phyloP scores from a whole-genome alignment of 2,797 vertebrate genomes.

The Intellagama lesueurii region DNA sequence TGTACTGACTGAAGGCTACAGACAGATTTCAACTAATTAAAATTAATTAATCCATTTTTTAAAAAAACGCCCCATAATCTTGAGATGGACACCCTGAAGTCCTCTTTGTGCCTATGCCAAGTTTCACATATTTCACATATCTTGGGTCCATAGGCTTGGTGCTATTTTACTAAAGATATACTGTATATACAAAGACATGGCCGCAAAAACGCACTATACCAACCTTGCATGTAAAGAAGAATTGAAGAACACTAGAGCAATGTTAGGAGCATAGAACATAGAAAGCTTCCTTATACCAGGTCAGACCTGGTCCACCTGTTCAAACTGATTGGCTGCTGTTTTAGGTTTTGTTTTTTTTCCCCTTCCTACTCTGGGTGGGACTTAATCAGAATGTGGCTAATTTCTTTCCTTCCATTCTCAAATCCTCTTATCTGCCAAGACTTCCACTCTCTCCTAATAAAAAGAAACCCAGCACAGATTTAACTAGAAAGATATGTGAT shows the following conservation, averaged over 20 bases:
- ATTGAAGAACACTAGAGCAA: slow-evolving; percentile 43
- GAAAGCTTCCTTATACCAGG: background rate
- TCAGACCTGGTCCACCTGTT: background rate
- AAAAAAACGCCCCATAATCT: background rate
- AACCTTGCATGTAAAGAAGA: slow-evolving; percentile 56
- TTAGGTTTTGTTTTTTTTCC: slow-evolving; percentile 25
- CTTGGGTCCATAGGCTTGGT: background rate
- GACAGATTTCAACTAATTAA: background rate
- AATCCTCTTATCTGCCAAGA: slow-evolving; percentile 40
- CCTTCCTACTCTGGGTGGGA: slow-evolving; percentile 32
- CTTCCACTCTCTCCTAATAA: slow-evolving; percentile 70
- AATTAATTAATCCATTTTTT: background rate
- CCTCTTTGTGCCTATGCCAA: background rate
- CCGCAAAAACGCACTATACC: slow-evolving; percentile 60
- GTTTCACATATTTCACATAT: background rate
- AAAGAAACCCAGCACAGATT: slow-evolving; percentile 63
- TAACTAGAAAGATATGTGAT: slow-evolving; percentile 86
- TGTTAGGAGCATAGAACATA: slow-evolving; percentile 5
- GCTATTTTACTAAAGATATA: background rate
- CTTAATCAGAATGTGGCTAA: slow-evolving; percentile 59
- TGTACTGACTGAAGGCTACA: background rate
- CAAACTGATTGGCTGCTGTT: too few relatives aligned
- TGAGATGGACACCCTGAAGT: background rate
- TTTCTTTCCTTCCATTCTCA: slow-evolving; percentile 44
- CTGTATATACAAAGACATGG: background rate